Evolutionary conservation across 2,113 vertebrate species (phyloP), one percentile per base, ranked within the genome.

Genomic region (Illadopsis cleaveri): DNA sequence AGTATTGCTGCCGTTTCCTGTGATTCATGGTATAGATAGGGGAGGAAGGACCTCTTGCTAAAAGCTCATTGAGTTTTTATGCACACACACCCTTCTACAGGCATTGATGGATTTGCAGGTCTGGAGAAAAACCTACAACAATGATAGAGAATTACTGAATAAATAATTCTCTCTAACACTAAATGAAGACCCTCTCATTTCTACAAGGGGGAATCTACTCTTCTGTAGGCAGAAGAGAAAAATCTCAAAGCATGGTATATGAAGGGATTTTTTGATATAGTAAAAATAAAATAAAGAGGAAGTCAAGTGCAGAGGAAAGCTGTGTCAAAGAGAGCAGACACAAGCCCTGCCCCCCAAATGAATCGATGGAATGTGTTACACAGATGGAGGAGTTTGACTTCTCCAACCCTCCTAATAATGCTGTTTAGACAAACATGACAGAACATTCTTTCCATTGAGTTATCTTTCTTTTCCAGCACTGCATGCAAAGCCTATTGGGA

Each of bases 371-470:
- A 96, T 78, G 80, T 61, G 28, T 45, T 33, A 53, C 25, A 77
- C 85, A 97, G 79, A 89, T 82, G 90, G 62, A 94, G 35, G 56
- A 78, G 51, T 68, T 47, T 77, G 53, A 72, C 64, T 72, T 86
- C 82, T 92, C 60, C 53, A 77, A 51, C 13, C 54, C 42, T 78
- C 37, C 69, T 77, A 90, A 79, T 93, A 91, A 94, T 4, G 12
- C 20, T 19, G 14, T 86, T 90, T 58, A 94, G 69, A 33, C 10
- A 0, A 88, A 92, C 83, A 94, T 11, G n/a, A 91, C 51, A 86
- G 94, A 96, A 85, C 91, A 95, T 94, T 96, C 96, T 89, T 97
- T 96, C 94, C 96, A 94, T 47, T 71, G 86, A 86, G 60, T 86
- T 94, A 75, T 90, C 88, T 86, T 82, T 62, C 84, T 57, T 92